phyloP scores from a whole-genome alignment of 23 tunicate species.

The Ascidia mentula region DNA sequence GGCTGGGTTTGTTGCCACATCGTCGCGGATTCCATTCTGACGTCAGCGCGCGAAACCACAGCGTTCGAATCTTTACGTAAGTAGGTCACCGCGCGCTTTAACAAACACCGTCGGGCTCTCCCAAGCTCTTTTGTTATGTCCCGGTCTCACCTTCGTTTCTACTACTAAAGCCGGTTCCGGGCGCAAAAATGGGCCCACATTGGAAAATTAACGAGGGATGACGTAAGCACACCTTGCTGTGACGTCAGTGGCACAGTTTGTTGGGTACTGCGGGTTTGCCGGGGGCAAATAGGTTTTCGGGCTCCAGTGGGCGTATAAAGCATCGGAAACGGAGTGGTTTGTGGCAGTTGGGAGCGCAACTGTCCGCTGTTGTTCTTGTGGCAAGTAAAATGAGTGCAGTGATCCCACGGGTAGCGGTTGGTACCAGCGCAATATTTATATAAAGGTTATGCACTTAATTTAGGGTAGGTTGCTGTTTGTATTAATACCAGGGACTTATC shows the following conservation, averaged over 20 bases:
- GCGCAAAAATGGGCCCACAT: not conserved
- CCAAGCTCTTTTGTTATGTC: too few relatives aligned
- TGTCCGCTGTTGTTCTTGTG: too few relatives aligned
- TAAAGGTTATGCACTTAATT: too few relatives aligned
- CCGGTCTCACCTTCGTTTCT: too few relatives aligned
- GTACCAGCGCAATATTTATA: too few relatives aligned
- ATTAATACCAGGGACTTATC: too few relatives aligned
- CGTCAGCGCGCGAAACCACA: not conserved
- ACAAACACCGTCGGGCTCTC: not conserved
- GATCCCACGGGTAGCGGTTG: too few relatives aligned
- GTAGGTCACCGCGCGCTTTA: not conserved
- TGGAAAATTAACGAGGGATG: not conserved
- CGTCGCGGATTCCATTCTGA: slow-evolving; percentile 5
- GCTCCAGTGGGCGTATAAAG: not conserved
- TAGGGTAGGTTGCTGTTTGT: too few relatives aligned
- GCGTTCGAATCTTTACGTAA: not conserved
- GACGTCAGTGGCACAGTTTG: slow-evolving; percentile 3
- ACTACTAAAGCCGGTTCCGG: not conserved
- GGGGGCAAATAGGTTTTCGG: not conserved
- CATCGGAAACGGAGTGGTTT: not conserved
- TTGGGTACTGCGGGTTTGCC: too few relatives aligned
- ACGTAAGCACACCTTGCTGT: not conserved
- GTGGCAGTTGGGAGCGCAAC: not conserved
- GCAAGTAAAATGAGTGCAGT: too few relatives aligned
- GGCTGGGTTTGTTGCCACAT: not conserved